Evolutionary conservation across 2,888 invertebrate species (phyloP).

Genomic region (Thymelicus sylvestris): DNA sequence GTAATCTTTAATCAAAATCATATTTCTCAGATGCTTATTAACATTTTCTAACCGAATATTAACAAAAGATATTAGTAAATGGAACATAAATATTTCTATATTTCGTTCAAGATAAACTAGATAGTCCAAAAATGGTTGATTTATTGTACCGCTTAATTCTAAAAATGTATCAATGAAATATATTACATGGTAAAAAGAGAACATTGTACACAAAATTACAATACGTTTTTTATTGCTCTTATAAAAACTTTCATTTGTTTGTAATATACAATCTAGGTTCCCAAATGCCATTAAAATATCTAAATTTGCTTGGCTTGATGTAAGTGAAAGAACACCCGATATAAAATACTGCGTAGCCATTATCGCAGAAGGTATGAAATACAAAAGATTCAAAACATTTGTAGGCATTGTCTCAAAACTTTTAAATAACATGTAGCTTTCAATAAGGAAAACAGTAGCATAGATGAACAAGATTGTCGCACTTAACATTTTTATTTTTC

Average conservation of each 20-base stretch:
- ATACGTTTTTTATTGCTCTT: not conserved
- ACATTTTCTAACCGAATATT: slow-evolving; percentile 29
- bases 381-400: not conserved
- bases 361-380: not conserved
- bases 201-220: not conserved
- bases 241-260: not conserved
- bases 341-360: not conserved
- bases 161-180: not conserved
- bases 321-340: not conserved
- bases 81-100: not conserved
- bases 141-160: not conserved
- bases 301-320: not conserved
- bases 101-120: not conserved
- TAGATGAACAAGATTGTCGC: not conserved
- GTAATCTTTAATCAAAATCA: slow-evolving; percentile 38
- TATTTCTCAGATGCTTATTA: slow-evolving; percentile 43
- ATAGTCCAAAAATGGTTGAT: not conserved
- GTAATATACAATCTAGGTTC: not conserved
- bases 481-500: not conserved
- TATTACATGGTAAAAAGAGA: not conserved
- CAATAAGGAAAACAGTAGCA: not conserved
- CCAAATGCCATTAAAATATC: not conserved
- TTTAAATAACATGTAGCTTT: not conserved
- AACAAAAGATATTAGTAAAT: not conserved
- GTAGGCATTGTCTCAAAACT: not conserved